Base-by-base conservation (phyloP, 2,113 vertebrate species). In the Notarius quadriscutis region DNA sequence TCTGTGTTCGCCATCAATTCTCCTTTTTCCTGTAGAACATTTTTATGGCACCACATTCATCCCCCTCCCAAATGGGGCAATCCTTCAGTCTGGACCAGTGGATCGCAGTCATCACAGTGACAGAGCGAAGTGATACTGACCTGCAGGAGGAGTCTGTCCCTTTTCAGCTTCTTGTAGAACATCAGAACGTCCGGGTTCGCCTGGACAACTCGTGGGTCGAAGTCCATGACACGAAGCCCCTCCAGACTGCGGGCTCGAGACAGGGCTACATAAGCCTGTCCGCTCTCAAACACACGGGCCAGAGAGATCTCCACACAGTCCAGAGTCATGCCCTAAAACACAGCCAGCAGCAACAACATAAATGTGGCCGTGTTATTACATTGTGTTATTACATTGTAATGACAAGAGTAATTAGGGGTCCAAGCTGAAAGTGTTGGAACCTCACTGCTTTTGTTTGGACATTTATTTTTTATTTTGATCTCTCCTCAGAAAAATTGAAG, bases 211-310 rank as follows among this genome's bases (percentile, higher is more conserved):
- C 78, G 91, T 0, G 97, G 96, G 90, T 99, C 95, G 89, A 99
- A 99, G 89, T 99, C 98, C 94, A 99, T 95, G 67, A 99, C 96
- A 10, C 98, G 95, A 5, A 99, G 96, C 1, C 97, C 97, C 83
- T 96, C 94, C 20, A 99, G 93, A 86, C 95, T 98, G 0, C 96
- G 95, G 65, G 98, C 98, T 58, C 97, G 92, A 72, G 98, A 99
- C 7, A 99, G 95, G 1, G 98, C 98, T 62, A 99, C 98, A 0
- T 99, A 99, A 1, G 98, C 98, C 92, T 99, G 98, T 1, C 98
- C 98, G 0, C 95, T 95, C 93, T 99, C 98, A 93, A 99, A 99
- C 83, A 99, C 98, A 0, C 97, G 97, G 0, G 96, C 95, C 91
- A 99, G 91, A 17, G 98, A 98, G 91, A 98, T 97, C 86, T 98